Evolutionary conservation across 2,113 vertebrate species (phyloP), one percentile per base, ranked within the genome.

Genomic region (Cheilinus undulatus): DNA sequence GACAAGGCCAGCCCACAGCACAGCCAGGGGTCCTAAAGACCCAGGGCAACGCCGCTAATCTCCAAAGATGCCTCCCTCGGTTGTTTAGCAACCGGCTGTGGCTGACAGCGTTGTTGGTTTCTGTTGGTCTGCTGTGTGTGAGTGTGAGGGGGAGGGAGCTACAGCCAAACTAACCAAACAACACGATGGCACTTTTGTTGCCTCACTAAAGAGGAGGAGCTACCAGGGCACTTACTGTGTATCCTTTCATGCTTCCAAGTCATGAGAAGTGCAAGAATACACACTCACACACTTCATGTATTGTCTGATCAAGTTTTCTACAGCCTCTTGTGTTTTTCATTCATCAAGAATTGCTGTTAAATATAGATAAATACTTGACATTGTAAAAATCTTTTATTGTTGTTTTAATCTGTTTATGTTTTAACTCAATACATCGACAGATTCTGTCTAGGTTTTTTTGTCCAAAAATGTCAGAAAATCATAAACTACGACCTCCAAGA

Each of bases 21-120:
- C 90, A 91, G 89, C 76, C 51, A 92, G 91, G 86, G 92, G 92
- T 93, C 91, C 91, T 88, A 52, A 79, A 90, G 73, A 83, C 76
- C 62, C 72, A 56, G 73, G 58, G 62, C 57, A 57, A 36, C 6
- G 19, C 56, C 5, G 69, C 82, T 85, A 85, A 76, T 89, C 79
- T 83, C 82, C 79, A 57, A 73, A 80, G 85, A 93, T 94, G 91
- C 92, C 93, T 87, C 63, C 69, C 65, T 43, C n/a, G 63, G 92
- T 92, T 89, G 91, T 89, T 85, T 93, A 90, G 92, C 93, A 93
- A 92, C 92, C 52, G 15, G 34, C 74, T 58, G 27, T 50, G 73
- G 26, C 75, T 82, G 78, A 80, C 74, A 53, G 72, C 24, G 51
- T 65, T 76, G 78, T 80, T 80, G 34, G 28, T 73, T 82, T 84